These are phyloP conservation scores for Meloidogyne chitwoodi DNA, from an alignment of 1,140 invertebrate species.

Conservation along the genomic window DNA sequence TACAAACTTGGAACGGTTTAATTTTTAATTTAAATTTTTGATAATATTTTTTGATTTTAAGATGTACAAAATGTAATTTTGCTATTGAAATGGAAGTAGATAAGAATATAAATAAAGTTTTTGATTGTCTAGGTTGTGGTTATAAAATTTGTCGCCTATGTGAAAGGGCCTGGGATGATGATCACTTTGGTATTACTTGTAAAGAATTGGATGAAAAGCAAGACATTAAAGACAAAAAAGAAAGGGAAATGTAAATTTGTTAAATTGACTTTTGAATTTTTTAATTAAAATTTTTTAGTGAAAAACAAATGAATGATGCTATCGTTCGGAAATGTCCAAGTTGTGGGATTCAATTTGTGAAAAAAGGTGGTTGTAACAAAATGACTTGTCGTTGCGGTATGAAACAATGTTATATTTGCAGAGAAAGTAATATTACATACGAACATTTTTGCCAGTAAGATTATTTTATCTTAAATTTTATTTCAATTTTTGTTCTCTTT, in stretches of 20 bases:
- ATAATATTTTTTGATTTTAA: slow-evolving; percentile 13
- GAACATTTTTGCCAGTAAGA: slow-evolving; percentile 60
- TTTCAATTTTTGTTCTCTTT: background rate
- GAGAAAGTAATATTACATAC: slow-evolving; percentile 64
- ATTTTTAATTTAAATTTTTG: slow-evolving; percentile 3
- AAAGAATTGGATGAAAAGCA: slow-evolving; percentile 24
- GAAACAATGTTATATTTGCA: slow-evolving; percentile 28
- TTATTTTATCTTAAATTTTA: background rate
- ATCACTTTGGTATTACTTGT: slow-evolving; percentile 32
- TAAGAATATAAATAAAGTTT: slow-evolving; percentile 35
- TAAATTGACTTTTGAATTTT: too few relatives aligned
- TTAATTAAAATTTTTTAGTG: slow-evolving; percentile 22
- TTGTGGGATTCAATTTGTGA: slow-evolving; percentile 67
- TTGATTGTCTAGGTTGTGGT: slow-evolving; percentile 28
- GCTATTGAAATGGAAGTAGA: slow-evolving; percentile 27
- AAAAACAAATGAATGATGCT: slow-evolving; percentile 35
- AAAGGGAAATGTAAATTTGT: slow-evolving; percentile 17
- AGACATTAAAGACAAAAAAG: slow-evolving; percentile 12
- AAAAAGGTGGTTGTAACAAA: slow-evolving; percentile 71
- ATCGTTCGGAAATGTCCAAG: slow-evolving; percentile 65
- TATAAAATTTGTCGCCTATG: slow-evolving; percentile 35
- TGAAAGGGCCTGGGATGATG: slow-evolving; percentile 33
- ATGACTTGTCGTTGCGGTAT: slow-evolving; percentile 71
- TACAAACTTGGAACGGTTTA: slow-evolving; percentile 25
- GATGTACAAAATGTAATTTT: slow-evolving; percentile 38